phyloP scores from a whole-genome alignment of 2,113 vertebrate genomes.

The Sus scrofa region DNA sequence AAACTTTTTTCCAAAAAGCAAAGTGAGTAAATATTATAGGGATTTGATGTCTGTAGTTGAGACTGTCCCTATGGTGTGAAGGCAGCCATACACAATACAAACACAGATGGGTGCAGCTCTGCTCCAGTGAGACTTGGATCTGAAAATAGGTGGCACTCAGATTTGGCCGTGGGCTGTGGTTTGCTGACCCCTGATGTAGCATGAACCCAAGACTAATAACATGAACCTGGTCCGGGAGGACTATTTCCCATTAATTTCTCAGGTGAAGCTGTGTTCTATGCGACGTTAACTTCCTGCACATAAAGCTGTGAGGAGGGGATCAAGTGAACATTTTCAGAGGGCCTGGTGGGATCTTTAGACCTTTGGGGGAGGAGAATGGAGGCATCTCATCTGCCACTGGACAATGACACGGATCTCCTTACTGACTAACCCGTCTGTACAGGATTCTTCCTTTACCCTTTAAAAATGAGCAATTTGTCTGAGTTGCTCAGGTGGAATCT shows the following conservation, averaged over 20 bases:
- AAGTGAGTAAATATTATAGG: neutral
- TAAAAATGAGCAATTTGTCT: neutral
- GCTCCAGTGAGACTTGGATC: neutral
- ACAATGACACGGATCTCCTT: neutral
- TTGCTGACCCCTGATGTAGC: neutral
- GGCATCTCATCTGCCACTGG: neutral
- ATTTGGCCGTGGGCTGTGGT: no score
- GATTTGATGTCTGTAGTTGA: neutral
- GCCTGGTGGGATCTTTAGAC: neutral
- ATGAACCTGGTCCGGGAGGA: neutral
- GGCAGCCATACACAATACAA: neutral
- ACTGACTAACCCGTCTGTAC: neutral
- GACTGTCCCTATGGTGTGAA: accelerated
- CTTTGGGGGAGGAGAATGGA: neutral
- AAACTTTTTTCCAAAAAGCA: neutral
- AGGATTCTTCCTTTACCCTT: neutral
- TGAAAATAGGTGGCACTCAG: neutral
- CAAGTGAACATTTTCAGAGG: neutral
- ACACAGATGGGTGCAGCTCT: neutral
- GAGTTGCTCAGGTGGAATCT: neutral
- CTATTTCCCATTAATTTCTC: neutral
- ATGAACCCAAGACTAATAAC: neutral
- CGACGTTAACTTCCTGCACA: neutral
- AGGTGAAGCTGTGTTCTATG: neutral
- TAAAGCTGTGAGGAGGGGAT: neutral